Conservation (phyloP, 2,888 invertebrate species). For the Eurois occulta region DNA sequence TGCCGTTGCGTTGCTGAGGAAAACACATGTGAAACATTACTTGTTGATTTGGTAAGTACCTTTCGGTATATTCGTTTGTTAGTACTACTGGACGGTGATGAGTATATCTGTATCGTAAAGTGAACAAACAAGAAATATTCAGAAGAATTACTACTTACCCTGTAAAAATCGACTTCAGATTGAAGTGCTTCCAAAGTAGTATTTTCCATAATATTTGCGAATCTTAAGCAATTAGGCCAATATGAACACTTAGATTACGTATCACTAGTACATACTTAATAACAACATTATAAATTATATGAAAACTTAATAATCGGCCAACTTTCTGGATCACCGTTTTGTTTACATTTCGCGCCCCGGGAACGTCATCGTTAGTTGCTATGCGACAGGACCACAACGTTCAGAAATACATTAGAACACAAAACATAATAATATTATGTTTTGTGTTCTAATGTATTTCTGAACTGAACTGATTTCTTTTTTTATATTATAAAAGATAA, state of each 20-base stretch:
- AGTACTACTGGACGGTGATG: background rate
- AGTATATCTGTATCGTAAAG: background rate
- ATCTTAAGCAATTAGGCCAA: background rate
- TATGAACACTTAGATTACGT: conserved; percentile 1
- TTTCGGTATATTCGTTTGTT: background rate
- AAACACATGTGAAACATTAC: conserved; percentile 14
- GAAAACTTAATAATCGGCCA: conserved; percentile 58
- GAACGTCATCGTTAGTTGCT: conserved; percentile 76
- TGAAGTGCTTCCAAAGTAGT: conserved; percentile 80
- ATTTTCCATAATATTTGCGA: conserved; percentile 72
- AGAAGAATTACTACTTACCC: conserved; percentile 76
- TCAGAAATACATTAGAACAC: conserved; percentile 2
- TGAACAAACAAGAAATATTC: background rate
- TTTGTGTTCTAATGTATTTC: too few species aligned
- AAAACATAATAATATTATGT: too few species aligned
- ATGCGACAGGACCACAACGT: conserved; percentile 70
- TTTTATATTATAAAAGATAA: background rate
- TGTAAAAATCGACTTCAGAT: conserved; percentile 88
- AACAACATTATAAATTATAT: conserved; percentile 57
- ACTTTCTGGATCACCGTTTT: conserved; percentile 67
- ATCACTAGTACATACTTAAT: conserved; percentile 21
- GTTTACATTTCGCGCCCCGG: conserved; percentile 86
- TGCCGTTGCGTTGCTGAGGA: conserved; percentile 38
- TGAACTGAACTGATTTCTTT: too few species aligned
- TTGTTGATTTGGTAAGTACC: conserved; percentile 33